A percentile compares a stretch with the other conserved stretches of the same genome.
Evolutionary conservation across 2,113 vertebrate species (phyloP).

Genomic region (Talpa occidentalis): DNA sequence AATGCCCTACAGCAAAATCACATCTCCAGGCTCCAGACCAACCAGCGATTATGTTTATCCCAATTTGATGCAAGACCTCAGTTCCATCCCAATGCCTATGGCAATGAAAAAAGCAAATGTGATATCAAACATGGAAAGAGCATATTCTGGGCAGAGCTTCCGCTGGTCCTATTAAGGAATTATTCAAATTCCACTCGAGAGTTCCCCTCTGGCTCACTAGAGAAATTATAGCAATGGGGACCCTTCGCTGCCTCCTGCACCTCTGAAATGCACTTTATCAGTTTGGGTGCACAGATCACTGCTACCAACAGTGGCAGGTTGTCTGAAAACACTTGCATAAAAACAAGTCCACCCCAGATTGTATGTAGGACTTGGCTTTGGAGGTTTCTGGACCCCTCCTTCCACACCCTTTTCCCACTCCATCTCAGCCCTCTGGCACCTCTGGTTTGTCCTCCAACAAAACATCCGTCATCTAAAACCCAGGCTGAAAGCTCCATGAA

Average conservation of each 20-base stretch:
- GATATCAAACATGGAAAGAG: background rate
- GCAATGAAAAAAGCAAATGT: background rate
- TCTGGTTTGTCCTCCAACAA: background rate
- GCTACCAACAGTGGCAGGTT: background rate
- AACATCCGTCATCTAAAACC: background rate
- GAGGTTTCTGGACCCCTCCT: background rate
- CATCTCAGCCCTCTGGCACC: background rate
- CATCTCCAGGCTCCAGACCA: background rate
- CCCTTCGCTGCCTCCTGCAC: too few relatives aligned
- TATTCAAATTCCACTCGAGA: background rate
- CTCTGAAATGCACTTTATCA: background rate
- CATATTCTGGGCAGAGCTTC: background rate
- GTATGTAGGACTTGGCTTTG: background rate
- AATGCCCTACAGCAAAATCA: background rate
- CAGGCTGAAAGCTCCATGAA: background rate
- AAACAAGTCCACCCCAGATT: background rate
- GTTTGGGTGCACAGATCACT: too few relatives aligned
- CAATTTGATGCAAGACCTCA: background rate
- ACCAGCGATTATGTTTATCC: background rate
- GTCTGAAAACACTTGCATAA: background rate
- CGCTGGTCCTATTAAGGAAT: background rate
- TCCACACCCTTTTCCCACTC: background rate
- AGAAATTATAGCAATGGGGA: background rate
- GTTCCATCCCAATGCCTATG: background rate
- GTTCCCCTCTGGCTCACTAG: background rate